phyloP scores from a whole-genome alignment of 2,113 vertebrate species.

The Phaetusa simplex region DNA sequence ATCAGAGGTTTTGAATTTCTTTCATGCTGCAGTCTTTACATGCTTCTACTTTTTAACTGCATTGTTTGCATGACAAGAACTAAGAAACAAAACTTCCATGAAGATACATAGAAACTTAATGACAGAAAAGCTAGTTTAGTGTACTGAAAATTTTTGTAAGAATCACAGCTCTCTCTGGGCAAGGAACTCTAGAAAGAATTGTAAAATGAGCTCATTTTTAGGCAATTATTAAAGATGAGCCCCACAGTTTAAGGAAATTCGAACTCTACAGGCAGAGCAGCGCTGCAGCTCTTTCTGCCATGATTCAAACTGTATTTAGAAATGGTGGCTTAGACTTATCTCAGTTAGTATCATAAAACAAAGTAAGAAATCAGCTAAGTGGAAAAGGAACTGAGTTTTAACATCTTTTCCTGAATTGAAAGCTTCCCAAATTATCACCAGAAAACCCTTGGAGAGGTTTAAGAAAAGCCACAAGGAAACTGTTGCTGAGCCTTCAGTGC shows the following conservation, averaged over 20 bases:
- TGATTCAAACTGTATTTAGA: not conserved
- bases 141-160: not conserved
- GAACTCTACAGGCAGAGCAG: not conserved
- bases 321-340: not conserved
- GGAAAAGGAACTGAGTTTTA: not conserved
- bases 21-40: not conserved
- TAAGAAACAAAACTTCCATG: not conserved
- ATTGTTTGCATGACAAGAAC: not conserved
- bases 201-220: not conserved
- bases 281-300: not conserved
- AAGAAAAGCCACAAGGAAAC: constrained; percentile 19
- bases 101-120: not conserved
- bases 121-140: not conserved
- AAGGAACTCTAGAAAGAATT: not conserved
- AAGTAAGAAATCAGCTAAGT: not conserved
- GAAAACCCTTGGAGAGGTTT: not conserved
- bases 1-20: not conserved
- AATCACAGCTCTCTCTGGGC: not conserved
- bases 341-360: not conserved
- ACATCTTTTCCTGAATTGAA: not conserved
- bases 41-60: not conserved
- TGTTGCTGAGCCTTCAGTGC: not conserved
- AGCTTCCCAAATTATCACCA: not conserved
- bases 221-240: not conserved
- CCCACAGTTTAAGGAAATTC: not conserved